Base-by-base conservation (phyloP, 2,888 invertebrate species). In the Phengaris arion region DNA sequence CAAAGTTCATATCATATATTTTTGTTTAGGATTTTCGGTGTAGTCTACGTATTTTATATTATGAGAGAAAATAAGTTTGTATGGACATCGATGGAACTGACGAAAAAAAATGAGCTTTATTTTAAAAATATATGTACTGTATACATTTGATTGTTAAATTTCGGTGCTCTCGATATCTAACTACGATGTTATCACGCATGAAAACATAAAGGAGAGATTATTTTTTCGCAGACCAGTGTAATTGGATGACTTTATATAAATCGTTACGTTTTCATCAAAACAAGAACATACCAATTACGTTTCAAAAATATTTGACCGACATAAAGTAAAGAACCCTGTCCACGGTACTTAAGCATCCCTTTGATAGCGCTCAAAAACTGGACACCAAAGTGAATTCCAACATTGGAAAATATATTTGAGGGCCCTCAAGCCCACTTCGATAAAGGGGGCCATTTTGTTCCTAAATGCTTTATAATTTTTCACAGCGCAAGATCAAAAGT, bases 401-500 rank as follows among this genome's bases (percentile, higher is more conserved):
- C 55, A 77, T 74, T 76, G 73, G 73, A 76, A 74, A 73, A 74
- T 78, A 78, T 74, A 74, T 74, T 79, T 68, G 74, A 80, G 79
- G 69, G 74, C 75, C 77, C 75, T 77, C 75, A 75, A 75, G 77
- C 77, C 77, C 78, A 68, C 68, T 69, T 75, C 69, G 57, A 78
- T 77, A 79, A 79, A 81, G 81, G 81, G 81, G 79, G 80, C 81
- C 81, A 82, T 81, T 81, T 82, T 83, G 81, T 82, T 82, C 82
- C 82, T 75, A 80, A 83, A 82, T 81, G 80, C 82, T 81, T 80
- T 81, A 79, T 80, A 81, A 80, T 81, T 79, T 80, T 79, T 77
- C 82, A 82, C 78, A 81, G 79, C 77, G 77, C 75, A 75, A 80
- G 82, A 84, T 84, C 83, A 84, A 84, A 83, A 83, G 79, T 79